These are phyloP conservation scores for Verasper variegatus DNA, from an alignment of 2,113 vertebrate genomes.

Conservation along the genomic window DNA sequence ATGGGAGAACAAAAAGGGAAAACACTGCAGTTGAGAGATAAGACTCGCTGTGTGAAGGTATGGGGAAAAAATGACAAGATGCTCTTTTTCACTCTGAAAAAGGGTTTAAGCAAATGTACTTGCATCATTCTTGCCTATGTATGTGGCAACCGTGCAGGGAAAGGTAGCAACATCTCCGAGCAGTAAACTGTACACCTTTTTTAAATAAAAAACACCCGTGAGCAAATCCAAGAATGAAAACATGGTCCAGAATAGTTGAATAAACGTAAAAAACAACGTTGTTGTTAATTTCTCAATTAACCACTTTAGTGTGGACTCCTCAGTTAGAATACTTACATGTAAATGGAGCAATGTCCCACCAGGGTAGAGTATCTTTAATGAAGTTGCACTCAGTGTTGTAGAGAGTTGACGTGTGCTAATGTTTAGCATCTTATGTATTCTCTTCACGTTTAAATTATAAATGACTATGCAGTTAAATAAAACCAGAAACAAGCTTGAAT, in stretches of 20 bases:
- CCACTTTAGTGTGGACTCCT: background rate
- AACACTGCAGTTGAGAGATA: constrained; percentile 77
- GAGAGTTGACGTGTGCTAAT: constrained; percentile 31
- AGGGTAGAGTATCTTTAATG: constrained; percentile 45
- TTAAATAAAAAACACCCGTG: background rate
- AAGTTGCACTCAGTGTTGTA: constrained; percentile 23
- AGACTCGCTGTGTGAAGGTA: constrained; percentile 66
- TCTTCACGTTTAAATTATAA: constrained; percentile 57
- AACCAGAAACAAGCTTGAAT: constrained; percentile 24
- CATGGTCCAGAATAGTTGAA: background rate
- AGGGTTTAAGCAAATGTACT: constrained; percentile 55
- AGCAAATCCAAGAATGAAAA: background rate
- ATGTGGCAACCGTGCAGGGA: constrained; percentile 20
- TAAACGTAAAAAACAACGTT: too few species aligned
- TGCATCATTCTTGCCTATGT: constrained; percentile 41
- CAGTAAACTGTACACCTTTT: background rate
- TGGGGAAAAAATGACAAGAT: constrained; percentile 59
- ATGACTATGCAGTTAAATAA: constrained; percentile 27
- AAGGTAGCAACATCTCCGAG: constrained; percentile 8
- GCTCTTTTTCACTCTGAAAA: constrained; percentile 61
- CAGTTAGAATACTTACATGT: background rate
- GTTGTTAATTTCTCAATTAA: background rate
- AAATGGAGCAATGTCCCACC: constrained; percentile 21
- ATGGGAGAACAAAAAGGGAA: constrained; percentile 76
- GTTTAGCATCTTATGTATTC: constrained; percentile 41